Conservation (phyloP, 2,888 invertebrate genomes). For the Blastobasis adustella region DNA sequence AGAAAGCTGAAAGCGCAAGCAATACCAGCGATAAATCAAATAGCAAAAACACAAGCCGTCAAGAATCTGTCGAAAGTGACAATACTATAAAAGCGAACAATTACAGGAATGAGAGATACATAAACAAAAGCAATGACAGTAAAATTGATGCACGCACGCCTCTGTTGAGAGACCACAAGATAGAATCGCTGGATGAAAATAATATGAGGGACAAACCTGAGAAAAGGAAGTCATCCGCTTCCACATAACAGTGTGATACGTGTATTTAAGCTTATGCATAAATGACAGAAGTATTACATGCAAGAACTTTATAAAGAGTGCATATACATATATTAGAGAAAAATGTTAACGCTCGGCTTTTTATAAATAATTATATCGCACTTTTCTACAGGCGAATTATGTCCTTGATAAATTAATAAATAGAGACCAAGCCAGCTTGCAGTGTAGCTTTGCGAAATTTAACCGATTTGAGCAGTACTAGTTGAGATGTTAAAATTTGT, state of each 20-base stretch:
- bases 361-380: too few relatives aligned
- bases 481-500: too few relatives aligned
- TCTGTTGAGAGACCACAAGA: conserved; percentile 60
- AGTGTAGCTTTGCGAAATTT: too few relatives aligned
- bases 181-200: conserved; percentile 64
- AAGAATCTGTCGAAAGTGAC: conserved; percentile 52
- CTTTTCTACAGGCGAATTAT: too few relatives aligned
- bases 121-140: conserved; percentile 48
- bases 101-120: conserved; percentile 54
- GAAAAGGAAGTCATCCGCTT: conserved; percentile 66
- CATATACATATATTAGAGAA: too few relatives aligned
- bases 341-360: too few relatives aligned
- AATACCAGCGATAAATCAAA: conserved; percentile 26
- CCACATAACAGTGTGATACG: conserved; percentile 44
- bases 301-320: too few relatives aligned
- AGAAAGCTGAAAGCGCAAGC: conserved; percentile 40
- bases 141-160: conserved; percentile 63
- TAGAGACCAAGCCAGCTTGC: too few relatives aligned
- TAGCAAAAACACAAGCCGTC: conserved; percentile 45
- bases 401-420: too few relatives aligned
- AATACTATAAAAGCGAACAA: conserved; percentile 53
- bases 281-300: background rate
- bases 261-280: conserved; percentile 8
- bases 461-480: too few relatives aligned
- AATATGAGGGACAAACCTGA: conserved; percentile 62